A percentile compares a stretch with the other conserved stretches of the same genome.
Evolutionary conservation across 2,797 vertebrate genomes (phyloP).

Genomic region (Lepus oiostolus): DNA sequence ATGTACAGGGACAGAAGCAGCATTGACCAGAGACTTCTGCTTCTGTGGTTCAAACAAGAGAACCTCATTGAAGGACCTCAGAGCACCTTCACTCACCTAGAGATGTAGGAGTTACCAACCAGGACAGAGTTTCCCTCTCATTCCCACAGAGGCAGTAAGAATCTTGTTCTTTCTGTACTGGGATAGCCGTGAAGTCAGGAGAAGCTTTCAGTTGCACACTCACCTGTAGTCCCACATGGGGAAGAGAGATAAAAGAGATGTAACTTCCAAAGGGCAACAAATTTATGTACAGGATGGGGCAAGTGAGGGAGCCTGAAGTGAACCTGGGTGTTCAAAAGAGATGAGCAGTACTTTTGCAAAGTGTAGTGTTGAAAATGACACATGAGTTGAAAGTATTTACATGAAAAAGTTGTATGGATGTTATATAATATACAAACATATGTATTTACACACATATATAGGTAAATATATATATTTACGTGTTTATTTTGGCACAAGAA

Average conservation of each 20-base stretch:
- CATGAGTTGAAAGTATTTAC: not conserved
- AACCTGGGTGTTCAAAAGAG: not conserved
- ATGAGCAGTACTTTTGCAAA: not conserved
- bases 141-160: constrained; percentile 86
- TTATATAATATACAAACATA: not conserved
- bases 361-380: not conserved
- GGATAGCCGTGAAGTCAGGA: constrained; percentile 80
- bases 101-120: constrained; percentile 85
- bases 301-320: not conserved
- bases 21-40: no score
- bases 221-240: constrained; percentile 59
- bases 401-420: not conserved
- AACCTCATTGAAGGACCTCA: not conserved
- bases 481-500: not conserved
- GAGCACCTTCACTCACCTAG: constrained; percentile 82
- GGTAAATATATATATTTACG: not conserved
- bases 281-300: no score
- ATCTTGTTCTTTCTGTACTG: constrained; percentile 56
- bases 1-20: not conserved
- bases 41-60: not conserved
- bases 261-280: not conserved
- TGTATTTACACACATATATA: not conserved
- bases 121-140: constrained; percentile 81
- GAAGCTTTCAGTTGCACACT: constrained; percentile 80
- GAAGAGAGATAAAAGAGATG: not conserved